Evolutionary conservation across 1,140 invertebrate species (phyloP).

Genomic region (Globodera ellingtonae): DNA sequence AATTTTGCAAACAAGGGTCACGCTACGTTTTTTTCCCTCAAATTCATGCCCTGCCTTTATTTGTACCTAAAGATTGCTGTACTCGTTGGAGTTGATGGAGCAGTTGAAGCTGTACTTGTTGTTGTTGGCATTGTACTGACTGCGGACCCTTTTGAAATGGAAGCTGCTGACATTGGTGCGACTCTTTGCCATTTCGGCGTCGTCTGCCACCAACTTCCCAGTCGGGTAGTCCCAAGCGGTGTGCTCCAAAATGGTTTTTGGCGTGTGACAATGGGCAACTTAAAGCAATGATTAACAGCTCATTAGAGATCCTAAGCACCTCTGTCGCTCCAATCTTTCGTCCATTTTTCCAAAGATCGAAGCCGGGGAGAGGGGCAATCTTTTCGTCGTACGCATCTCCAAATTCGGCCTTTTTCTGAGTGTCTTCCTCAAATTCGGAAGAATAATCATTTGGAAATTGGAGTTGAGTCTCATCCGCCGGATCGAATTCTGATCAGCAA

Average conservation of each 20-base stretch:
- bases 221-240: neutral
- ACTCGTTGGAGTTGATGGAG: neutral
- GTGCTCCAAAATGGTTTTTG: slow-evolving; percentile 24
- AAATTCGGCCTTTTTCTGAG: slow-evolving; percentile 1
- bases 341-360: slow-evolving; percentile 15
- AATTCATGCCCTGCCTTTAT: neutral
- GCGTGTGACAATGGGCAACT: slow-evolving; percentile 27
- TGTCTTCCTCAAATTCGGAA: slow-evolving; percentile 25
- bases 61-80: neutral
- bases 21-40: neutral
- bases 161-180: neutral
- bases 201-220: slow-evolving; percentile 8
- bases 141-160: neutral
- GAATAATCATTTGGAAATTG: slow-evolving; percentile 16
- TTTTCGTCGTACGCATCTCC: slow-evolving; percentile 24
- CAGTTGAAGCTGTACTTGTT: slow-evolving; percentile 15
- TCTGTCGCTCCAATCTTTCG: slow-evolving; percentile 11
- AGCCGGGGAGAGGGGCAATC: slow-evolving; percentile 10
- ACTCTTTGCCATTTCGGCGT: slow-evolving; percentile 2
- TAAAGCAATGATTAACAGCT: neutral
- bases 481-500: neutral
- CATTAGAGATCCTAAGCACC: neutral
- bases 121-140: slow-evolving; percentile 10
- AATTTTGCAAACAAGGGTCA: neutral
- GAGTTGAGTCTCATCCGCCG: slow-evolving; percentile 18